A percentile compares a stretch with the other conserved stretches of the same genome.
Conservation (phyloP, 1,140 invertebrate genomes). For the Lepidurus couesii region DNA sequence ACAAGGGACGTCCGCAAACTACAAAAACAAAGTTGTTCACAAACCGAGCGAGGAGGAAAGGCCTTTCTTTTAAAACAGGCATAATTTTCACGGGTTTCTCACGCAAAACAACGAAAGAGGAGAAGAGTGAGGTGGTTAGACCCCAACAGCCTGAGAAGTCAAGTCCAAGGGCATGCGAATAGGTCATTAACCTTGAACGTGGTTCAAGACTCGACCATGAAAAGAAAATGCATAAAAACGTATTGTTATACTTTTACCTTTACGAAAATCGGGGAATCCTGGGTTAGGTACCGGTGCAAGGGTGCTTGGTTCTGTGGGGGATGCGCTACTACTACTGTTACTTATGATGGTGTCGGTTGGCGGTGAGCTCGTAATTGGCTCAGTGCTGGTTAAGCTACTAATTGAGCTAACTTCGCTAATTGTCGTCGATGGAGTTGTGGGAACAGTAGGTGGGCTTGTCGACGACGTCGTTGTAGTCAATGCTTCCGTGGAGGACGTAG, state of each 20-base stretch:
- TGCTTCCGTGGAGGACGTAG: neutral
- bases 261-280: neutral
- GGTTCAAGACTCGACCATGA: neutral
- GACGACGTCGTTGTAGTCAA: neutral
- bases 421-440: neutral
- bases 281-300: neutral
- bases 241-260: neutral
- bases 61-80: neutral
- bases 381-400: neutral
- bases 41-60: slow-evolving; percentile 38
- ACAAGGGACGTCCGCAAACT: slow-evolving; percentile 78
- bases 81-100: neutral
- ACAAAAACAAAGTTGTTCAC: slow-evolving; percentile 49
- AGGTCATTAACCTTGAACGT: slow-evolving; percentile 5
- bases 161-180: slow-evolving; percentile 4
- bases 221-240: neutral
- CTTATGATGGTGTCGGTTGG: neutral
- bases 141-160: neutral
- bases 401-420: neutral
- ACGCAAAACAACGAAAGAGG: neutral
- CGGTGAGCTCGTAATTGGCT: neutral
- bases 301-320: neutral
- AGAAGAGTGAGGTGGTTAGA: neutral
- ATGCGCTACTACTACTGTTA: neutral
- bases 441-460: neutral